phyloP scores from a whole-genome alignment of 2,888 invertebrate genomes.

The Flexamia atlantica region DNA sequence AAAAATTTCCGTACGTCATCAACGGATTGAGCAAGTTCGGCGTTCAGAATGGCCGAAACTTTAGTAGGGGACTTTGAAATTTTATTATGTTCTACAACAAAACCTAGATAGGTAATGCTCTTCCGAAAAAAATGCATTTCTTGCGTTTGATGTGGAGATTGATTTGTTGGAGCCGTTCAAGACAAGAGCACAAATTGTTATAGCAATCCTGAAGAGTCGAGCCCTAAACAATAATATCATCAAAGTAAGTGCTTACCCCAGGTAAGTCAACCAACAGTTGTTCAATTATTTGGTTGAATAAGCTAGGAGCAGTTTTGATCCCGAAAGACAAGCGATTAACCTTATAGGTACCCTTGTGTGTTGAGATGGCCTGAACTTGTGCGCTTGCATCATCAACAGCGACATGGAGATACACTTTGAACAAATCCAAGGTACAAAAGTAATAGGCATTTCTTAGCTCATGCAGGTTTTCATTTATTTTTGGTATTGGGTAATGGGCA shows the following conservation, averaged over 20 bases:
- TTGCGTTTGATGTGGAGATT: slow-evolving; percentile 1
- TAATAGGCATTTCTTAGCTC: slow-evolving; percentile 56
- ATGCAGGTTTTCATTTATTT: slow-evolving; percentile 50
- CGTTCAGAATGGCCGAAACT: not conserved
- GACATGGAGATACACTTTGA: slow-evolving; percentile 58
- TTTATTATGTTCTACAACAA: slow-evolving; percentile 6
- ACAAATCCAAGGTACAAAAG: slow-evolving; percentile 58
- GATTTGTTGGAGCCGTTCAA: not conserved
- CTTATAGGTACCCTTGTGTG: slow-evolving; percentile 51
- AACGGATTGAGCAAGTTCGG: not conserved
- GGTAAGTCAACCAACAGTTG: not conserved
- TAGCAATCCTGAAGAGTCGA: slow-evolving; percentile 4
- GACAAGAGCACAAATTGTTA: not conserved
- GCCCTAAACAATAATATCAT: slow-evolving; percentile 17
- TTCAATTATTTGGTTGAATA: not conserved
- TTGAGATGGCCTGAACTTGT: slow-evolving; percentile 59
- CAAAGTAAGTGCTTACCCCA: slow-evolving; percentile 20
- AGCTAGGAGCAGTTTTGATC: slow-evolving; percentile 16
- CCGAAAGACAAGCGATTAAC: slow-evolving; percentile 14
- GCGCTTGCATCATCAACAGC: slow-evolving; percentile 37
- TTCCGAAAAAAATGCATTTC: slow-evolving; percentile 1
- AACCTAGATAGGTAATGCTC: slow-evolving; percentile 14
- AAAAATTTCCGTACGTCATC: slow-evolving; percentile 9
- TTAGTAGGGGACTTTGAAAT: slow-evolving; percentile 27
- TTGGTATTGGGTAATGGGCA: slow-evolving; percentile 47